Evolutionary conservation across 2,113 vertebrate genomes (phyloP).

Genomic region (Mesoclemmys tuberculata): DNA sequence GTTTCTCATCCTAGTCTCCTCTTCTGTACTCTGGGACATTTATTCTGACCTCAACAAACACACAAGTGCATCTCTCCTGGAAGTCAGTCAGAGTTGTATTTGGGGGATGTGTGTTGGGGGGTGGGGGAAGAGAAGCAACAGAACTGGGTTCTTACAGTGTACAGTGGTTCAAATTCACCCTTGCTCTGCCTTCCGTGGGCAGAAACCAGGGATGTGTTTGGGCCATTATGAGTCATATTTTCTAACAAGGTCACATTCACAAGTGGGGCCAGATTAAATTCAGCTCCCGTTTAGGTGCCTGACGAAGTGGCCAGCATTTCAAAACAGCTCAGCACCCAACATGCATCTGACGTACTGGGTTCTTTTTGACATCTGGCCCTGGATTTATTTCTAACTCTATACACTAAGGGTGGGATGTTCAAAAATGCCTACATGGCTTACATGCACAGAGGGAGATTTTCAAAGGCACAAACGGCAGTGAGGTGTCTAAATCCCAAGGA

Average conservation of each 20-base stretch:
- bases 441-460: background rate
- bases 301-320: background rate
- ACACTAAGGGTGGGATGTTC: background rate
- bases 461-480: background rate
- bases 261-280: background rate
- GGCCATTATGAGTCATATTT: background rate
- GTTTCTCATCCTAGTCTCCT: constrained; percentile 26
- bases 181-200: background rate
- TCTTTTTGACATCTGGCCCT: background rate
- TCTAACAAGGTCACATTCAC: background rate
- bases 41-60: background rate
- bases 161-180: background rate
- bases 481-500: background rate
- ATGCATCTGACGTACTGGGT: background rate
- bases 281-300: background rate
- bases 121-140: no score
- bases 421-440: background rate
- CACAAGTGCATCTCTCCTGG: background rate
- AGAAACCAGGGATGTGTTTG: background rate
- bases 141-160: background rate
- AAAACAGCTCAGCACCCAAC: background rate
- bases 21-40: background rate
- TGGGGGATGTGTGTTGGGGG: background rate
- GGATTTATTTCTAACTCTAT: background rate
- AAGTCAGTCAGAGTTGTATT: background rate